Conservation (phyloP, 2,888 invertebrate genomes). For the Oscheius sp. region DNA sequence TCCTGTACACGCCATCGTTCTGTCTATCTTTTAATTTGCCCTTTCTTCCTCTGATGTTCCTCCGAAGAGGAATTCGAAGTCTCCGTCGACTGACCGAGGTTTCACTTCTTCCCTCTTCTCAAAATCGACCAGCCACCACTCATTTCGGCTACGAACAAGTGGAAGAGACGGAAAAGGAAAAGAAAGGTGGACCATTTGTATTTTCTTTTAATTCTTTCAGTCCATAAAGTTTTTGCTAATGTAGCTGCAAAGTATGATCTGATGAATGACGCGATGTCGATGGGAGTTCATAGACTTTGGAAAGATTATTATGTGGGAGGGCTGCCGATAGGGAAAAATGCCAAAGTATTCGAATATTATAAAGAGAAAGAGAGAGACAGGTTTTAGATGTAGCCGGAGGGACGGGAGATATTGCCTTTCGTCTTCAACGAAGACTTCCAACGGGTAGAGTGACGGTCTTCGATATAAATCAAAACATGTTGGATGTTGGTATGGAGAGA, state of each 20-base stretch:
- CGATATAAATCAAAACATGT: constrained; percentile 89
- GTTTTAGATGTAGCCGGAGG: constrained; percentile 95
- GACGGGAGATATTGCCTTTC: constrained; percentile 93
- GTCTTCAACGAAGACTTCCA: constrained; percentile 74
- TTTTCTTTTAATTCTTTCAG: constrained; percentile 71
- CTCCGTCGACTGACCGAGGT: neutral
- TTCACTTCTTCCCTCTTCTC: neutral
- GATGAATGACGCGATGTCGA: constrained; percentile 98
- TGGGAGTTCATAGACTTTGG: constrained; percentile 93
- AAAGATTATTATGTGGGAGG: constrained; percentile 88
- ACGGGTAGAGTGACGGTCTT: constrained; percentile 73
- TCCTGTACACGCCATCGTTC: too few relatives aligned
- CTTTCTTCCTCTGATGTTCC: neutral
- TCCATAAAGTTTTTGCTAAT: constrained; percentile 89
- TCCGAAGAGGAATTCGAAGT: neutral
- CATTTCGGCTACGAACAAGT: constrained; percentile 67
- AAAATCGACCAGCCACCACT: constrained; percentile 44
- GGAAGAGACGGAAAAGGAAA: constrained; percentile 61
- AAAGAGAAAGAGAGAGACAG: constrained; percentile 4
- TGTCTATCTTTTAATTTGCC: too few relatives aligned
- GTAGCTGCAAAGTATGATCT: constrained; percentile 92
- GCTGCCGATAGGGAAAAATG: constrained; percentile 81
- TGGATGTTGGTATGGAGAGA: constrained; percentile 85
- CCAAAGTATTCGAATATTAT: constrained; percentile 74
- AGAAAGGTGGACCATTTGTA: constrained; percentile 59